Evolutionary conservation across 2,797 vertebrate species (phyloP), one percentile per base, ranked within the genome.

Genomic region (Rhabdomys pumilio): DNA sequence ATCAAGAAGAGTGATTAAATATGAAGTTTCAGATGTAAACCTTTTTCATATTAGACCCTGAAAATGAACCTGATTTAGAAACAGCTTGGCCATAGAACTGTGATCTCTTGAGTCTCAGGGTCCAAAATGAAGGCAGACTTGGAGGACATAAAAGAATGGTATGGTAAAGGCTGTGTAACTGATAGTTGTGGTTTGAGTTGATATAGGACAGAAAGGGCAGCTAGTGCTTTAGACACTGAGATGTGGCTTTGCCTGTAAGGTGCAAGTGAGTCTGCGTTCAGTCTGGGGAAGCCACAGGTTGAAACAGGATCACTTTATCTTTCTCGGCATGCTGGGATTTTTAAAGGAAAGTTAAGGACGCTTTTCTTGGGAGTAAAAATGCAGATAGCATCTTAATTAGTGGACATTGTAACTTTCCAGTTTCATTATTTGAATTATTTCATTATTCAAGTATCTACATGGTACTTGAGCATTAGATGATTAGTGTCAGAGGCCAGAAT

Each of bases 351-450:
- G 41, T 47, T 53, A 59, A 69, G 59, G 26, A 41, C 10, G 31
- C 15, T 77, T 89, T 83, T 83, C 47, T 94, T 20, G 17, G 50
- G 22, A 79, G 34, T 85, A 76, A 92, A 41, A 44, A 38, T 14
- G 4, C 47, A 10, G 26, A 22, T 61, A 47, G 26, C 7, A 50
- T 87, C 55, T 76, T 77, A 63, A 22, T 90, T 89, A n/a, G 29
- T 50, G n/a, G 44, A 22, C 41, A 12, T 57, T 47, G 22, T 10
- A 86, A 75, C 91, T 19, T 92, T n/a, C 75, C 80, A 38, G 0
- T 67, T 94, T 88, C 79, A 57, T 53, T 80, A 67, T 41, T 72
- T 41, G 72, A n/a, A n/a, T n/a, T n/a, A n/a, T n/a, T n/a, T n/a
- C n/a, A n/a, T n/a, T n/a, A n/a, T n/a, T 13, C 14, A 53, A 1